Evolutionary conservation across 1,140 invertebrate genomes (phyloP), one percentile per base, ranked within the genome.

Genomic region (Cydia splendana): DNA sequence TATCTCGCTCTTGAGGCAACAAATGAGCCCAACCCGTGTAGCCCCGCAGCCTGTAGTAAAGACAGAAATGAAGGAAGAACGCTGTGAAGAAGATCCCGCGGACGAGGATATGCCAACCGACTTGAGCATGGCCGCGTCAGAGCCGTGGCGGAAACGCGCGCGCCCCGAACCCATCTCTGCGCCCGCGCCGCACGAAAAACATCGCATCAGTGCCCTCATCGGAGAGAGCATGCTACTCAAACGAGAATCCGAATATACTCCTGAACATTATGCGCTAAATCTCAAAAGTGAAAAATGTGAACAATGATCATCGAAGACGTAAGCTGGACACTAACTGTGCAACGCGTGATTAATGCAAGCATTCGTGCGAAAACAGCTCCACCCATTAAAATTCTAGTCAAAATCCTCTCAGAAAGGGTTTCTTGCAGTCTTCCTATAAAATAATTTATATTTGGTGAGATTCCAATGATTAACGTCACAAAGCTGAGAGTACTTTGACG

Each of bases 1-100:
- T 88, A 98, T 98, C 81, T 98, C 97, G 3, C 91, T 98, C 76
- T 90, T 98, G 77, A 94, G 97, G n/a, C 97, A 98, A 90, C 96
- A 97, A 88, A 96, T 96, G 95, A 95, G 95, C 77, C 96, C 95
- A 77, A 96, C 94, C 0, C 88, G 94, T 24, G 92, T 93, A 5
- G 80, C 89, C 1, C 84, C 89, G 24, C 90, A 92, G 77, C 71
- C 87, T n/a, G 77, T 86, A 0, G 90, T 94, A 0, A 94, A 94
- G 81, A 87, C 92, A 13, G 93, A 95, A 83, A 94, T 94, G 76
- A 95, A 95, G 80, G 93, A 93, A 28, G 94, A 95, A 79, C 94
- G 95, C 73, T 94, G 94, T 76, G 87, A 92, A 84, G 85, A 93
- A 75, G 88, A 93, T 79, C 81, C 90, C 85, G 80, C 94, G 48